Conservation (phyloP, 1,140 invertebrate genomes). For the Riptortus pedestris region DNA sequence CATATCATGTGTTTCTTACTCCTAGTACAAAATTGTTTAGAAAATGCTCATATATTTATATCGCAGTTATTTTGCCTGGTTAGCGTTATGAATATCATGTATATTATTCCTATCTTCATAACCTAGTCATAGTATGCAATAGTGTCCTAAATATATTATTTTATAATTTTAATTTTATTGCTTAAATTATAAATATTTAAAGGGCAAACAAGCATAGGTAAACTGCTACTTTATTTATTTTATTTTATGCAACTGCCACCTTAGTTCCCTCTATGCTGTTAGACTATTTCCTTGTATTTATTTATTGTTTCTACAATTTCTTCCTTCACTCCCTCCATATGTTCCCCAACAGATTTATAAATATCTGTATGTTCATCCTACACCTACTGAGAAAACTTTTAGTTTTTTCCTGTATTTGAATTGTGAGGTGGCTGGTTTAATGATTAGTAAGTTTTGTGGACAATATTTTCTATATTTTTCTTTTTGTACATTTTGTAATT, state of each 20-base stretch:
- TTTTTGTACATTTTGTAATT: conserved; percentile 1
- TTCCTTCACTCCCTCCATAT: too few relatives aligned
- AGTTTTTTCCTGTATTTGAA: neutral
- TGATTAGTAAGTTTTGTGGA: neutral
- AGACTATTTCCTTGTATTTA: too few relatives aligned
- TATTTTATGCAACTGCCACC: too few relatives aligned
- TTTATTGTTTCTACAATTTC: too few relatives aligned
- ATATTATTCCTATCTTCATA: conserved; percentile 23
- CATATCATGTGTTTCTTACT: conserved; percentile 14
- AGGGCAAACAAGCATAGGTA: conserved; percentile 19
- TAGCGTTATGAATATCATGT: conserved; percentile 5
- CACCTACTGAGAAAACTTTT: neutral
- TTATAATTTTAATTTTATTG: conserved; percentile 25
- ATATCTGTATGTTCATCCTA: too few relatives aligned
- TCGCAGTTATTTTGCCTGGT: conserved; percentile 14
- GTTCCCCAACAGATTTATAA: too few relatives aligned
- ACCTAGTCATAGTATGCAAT: conserved; percentile 19
- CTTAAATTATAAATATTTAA: conserved; percentile 20
- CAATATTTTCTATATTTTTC: conserved; percentile 5
- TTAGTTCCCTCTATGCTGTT: too few relatives aligned
- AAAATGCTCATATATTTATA: conserved; percentile 21
- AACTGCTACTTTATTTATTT: conserved; percentile 12
- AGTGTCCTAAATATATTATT: conserved; percentile 12
- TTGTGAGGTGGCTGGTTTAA: neutral
- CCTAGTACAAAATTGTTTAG: conserved; percentile 21